These are phyloP conservation scores for Pachypanchax playfairii DNA, from an alignment of 2,113 vertebrate genomes.

Conservation along the genomic window DNA sequence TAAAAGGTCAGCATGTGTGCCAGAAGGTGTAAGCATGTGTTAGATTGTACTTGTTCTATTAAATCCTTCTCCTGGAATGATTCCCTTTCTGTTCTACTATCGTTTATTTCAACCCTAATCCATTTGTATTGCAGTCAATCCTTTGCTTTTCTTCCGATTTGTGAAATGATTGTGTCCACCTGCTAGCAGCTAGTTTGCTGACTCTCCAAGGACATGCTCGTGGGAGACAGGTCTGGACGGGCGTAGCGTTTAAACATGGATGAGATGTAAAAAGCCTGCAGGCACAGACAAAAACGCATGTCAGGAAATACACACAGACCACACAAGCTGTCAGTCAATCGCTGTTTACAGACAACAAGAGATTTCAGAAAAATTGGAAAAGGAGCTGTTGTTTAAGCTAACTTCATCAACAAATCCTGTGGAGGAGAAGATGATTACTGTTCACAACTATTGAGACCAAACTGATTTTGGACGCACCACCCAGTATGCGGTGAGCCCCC, in stretches of 20 bases:
- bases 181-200: constrained; percentile 84
- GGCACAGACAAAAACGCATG: constrained; percentile 37
- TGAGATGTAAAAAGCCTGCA: constrained; percentile 84
- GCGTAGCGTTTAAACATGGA: constrained; percentile 80
- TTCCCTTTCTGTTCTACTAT: constrained; percentile 45
- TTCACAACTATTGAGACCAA: constrained; percentile 27
- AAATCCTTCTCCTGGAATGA: constrained; percentile 39
- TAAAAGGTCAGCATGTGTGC: constrained; percentile 32
- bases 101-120: constrained; percentile 13
- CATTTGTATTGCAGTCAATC: constrained; percentile 31
- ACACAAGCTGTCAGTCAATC: constrained; percentile 47
- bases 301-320: constrained; percentile 49
- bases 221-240: constrained; percentile 58
- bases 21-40: constrained; percentile 31
- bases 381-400: constrained; percentile 35
- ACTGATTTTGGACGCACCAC: constrained; percentile 76
- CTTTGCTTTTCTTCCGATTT: constrained; percentile 18
- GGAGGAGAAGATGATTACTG: constrained; percentile 32
- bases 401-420: constrained; percentile 34
- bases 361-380: constrained; percentile 4
- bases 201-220: constrained; percentile 74
- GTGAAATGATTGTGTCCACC: constrained; percentile 20
- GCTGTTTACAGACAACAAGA: constrained; percentile 38
- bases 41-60: constrained; percentile 54
- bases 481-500: constrained; percentile 84